These are phyloP conservation scores for Opisthograptis luteolata DNA, from an alignment of 2,888 invertebrate genomes.

Conservation along the genomic window DNA sequence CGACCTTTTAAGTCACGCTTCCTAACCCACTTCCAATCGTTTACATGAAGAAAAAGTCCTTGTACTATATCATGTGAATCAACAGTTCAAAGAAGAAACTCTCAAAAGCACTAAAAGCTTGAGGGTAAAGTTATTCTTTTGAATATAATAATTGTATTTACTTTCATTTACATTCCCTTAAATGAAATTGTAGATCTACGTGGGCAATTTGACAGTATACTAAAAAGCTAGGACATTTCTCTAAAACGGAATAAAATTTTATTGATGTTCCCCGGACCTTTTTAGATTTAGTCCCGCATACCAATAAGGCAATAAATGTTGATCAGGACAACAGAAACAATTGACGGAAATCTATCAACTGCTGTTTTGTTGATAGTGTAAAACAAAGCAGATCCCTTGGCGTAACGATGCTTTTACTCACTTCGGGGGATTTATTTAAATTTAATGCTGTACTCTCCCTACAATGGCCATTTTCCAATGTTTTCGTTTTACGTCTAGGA, in stretches of 20 bases:
- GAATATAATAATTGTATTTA: too few relatives aligned
- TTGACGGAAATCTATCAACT: slow-evolving; percentile 68
- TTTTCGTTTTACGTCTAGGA: slow-evolving; percentile 48
- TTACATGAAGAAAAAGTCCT: slow-evolving; percentile 2
- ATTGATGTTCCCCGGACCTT: slow-evolving; percentile 67
- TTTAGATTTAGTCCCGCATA: slow-evolving; percentile 73
- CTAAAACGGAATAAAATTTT: slow-evolving; percentile 69
- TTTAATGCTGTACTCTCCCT: slow-evolving; percentile 26
- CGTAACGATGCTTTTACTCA: slow-evolving; percentile 26
- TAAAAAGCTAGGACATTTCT: slow-evolving; percentile 47
- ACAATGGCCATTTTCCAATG: slow-evolving; percentile 52
- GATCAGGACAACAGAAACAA: slow-evolving; percentile 74
- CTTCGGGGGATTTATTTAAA: slow-evolving; percentile 29
- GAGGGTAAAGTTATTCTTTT: too few relatives aligned
- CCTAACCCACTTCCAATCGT: slow-evolving; percentile 51
- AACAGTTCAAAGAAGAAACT: background rate
- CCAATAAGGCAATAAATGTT: slow-evolving; percentile 77
- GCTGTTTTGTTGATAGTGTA: slow-evolving; percentile 57
- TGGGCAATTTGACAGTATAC: slow-evolving; percentile 9
- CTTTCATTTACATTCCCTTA: too few relatives aligned
- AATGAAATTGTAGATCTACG: background rate
- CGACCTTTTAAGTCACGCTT: slow-evolving; percentile 59
- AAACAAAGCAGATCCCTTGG: slow-evolving; percentile 33
- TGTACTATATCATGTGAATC: background rate
- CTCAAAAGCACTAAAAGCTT: background rate